These are phyloP conservation scores for Pteronotus mesoamericanus DNA, from an alignment of 2,797 vertebrate genomes.

Conservation along the genomic window DNA sequence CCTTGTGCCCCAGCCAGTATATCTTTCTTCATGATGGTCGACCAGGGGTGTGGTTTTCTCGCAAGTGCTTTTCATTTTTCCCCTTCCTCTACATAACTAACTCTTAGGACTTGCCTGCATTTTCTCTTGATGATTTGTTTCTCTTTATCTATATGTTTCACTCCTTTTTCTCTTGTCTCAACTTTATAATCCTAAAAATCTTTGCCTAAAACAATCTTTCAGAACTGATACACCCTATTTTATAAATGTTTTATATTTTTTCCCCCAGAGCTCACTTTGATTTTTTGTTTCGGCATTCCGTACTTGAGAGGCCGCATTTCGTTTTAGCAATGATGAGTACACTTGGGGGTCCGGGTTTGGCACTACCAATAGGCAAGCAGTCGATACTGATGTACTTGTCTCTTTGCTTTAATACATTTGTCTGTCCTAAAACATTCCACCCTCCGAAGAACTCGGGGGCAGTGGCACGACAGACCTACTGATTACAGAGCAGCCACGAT, in stretches of 20 bases:
- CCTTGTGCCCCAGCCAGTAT: no score
- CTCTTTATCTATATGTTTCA: slow-evolving; percentile 80
- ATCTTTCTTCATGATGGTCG: neutral
- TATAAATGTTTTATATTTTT: neutral
- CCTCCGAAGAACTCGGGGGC: neutral
- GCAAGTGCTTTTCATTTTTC: neutral
- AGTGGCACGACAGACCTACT: neutral
- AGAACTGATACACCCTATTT: neutral
- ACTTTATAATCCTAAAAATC: neutral
- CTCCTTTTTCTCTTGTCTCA: neutral
- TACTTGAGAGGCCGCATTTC: neutral
- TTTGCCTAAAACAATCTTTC: neutral
- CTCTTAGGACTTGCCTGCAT: neutral
- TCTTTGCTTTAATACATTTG: neutral
- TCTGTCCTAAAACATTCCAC: neutral
- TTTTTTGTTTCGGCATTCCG: neutral
- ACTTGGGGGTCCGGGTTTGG: neutral
- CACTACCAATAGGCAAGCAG: neutral
- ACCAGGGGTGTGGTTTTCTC: neutral
- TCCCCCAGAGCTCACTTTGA: no score
- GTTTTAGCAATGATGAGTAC: neutral
- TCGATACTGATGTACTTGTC: neutral
- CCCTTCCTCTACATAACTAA: neutral
- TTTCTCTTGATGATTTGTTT: neutral
- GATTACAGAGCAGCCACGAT: neutral